phyloP scores from a whole-genome alignment of 2,888 invertebrate genomes.

The Orchesella flavescens region DNA sequence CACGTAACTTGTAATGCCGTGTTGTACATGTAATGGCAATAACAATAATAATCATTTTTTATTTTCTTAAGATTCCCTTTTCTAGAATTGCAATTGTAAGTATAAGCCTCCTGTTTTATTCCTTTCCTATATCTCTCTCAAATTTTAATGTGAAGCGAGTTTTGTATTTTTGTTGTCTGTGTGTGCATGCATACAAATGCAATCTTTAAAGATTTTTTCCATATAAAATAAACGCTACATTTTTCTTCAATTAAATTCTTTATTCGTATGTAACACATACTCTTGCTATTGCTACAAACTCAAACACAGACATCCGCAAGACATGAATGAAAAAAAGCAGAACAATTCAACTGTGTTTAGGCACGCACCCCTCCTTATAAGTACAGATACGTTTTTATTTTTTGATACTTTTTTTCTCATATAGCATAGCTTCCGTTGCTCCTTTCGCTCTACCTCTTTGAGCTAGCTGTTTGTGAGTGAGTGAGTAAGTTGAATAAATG shows the following conservation, averaged over 20 bases:
- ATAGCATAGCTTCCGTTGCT: conserved; percentile 41
- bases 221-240: too few relatives aligned
- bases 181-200: not conserved
- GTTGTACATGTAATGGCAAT: conserved; percentile 55
- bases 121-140: too few relatives aligned
- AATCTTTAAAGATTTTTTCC: not conserved
- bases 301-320: too few relatives aligned
- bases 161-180: conserved; percentile 3
- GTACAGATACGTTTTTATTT: too few relatives aligned
- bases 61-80: conserved; percentile 7
- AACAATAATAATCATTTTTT: conserved; percentile 45
- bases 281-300: too few relatives aligned
- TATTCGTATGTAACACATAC: too few relatives aligned
- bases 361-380: too few relatives aligned
- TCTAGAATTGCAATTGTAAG: not conserved
- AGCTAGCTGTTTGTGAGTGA: not conserved
- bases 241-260: too few relatives aligned
- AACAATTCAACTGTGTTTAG: too few relatives aligned
- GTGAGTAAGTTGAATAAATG: conserved; percentile 41
- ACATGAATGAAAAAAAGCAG: too few relatives aligned
- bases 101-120: not conserved
- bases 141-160: not conserved
- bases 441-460: not conserved
- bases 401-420: too few relatives aligned
- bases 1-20: conserved; percentile 51